Percentiles rank a stretch among this genome's conserved stretches.
phyloP scores from a whole-genome alignment of 2,113 vertebrate genomes.

The Cinclus mexicanus region DNA sequence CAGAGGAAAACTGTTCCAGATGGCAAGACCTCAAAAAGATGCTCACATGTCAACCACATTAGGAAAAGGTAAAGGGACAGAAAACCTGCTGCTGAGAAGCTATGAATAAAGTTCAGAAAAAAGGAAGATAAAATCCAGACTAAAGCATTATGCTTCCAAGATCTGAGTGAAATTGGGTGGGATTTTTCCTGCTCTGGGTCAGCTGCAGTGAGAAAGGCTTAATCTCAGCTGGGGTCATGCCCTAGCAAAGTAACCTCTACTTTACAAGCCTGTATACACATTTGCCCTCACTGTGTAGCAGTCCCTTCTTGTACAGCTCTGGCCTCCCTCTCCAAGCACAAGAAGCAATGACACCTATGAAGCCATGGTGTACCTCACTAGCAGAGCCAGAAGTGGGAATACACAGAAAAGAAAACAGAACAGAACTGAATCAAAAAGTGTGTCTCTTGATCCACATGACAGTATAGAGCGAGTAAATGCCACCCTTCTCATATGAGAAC shows the following conservation, averaged over 20 bases:
- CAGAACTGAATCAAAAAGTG: not conserved
- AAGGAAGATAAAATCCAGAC: not conserved
- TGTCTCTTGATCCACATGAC: not conserved
- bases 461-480: not conserved
- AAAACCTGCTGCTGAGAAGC: not conserved
- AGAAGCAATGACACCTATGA: not conserved
- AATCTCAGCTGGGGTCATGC: not conserved
- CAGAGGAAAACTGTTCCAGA: slow-evolving; percentile 1
- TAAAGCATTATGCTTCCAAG: not conserved
- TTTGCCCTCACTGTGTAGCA: not conserved
- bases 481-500: not conserved
- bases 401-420: not conserved
- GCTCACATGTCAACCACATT: not conserved
- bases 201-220: not conserved
- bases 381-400: not conserved
- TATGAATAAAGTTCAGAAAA: not conserved
- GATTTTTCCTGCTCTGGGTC: not conserved
- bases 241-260: not conserved
- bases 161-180: not conserved
- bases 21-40: not conserved
- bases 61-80: not conserved
- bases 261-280: not conserved
- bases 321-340: not conserved
- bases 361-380: not conserved
- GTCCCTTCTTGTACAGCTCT: not conserved